These are phyloP conservation scores for Acipenser ruthenus DNA, from an alignment of 2,797 vertebrate genomes.

Conservation along the genomic window DNA sequence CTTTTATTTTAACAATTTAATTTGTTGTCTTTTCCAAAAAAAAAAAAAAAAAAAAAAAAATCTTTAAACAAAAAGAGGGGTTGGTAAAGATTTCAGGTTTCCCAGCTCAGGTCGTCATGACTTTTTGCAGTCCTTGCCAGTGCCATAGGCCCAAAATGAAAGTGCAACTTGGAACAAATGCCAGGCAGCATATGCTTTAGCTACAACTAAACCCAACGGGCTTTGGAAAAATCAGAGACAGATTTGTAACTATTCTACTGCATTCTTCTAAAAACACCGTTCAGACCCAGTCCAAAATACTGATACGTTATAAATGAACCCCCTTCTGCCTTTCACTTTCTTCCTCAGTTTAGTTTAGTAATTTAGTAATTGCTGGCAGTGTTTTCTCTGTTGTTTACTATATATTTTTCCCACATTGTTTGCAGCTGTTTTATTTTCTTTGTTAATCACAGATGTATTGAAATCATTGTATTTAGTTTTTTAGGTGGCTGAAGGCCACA, in stretches of 20 bases:
- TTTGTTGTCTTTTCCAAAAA: no score
- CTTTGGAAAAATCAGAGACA: constrained; percentile 41
- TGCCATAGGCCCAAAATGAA: constrained; percentile 47
- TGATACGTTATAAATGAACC: background rate
- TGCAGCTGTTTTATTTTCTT: background rate
- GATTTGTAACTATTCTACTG: constrained; percentile 51
- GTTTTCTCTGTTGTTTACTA: no score
- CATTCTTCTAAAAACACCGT: constrained; percentile 2
- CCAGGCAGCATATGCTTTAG: constrained; percentile 64
- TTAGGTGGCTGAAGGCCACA: constrained; percentile 5
- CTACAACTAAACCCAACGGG: constrained; percentile 42
- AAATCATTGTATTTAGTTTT: background rate
- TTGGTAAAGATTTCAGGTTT: constrained; percentile 22
- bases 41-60: no score
- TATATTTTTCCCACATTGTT: background rate
- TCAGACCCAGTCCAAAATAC: constrained; percentile 8
- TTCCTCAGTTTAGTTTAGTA: no score
- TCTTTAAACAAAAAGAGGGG: no score
- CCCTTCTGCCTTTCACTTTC: background rate
- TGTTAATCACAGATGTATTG: background rate
- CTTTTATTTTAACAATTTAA: no score
- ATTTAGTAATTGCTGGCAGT: no score
- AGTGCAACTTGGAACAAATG: constrained; percentile 56
- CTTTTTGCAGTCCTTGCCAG: constrained; percentile 40
- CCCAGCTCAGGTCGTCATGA: constrained; percentile 38